Conservation (phyloP, 2,113 vertebrate species). For the Scytalopus superciliaris region DNA sequence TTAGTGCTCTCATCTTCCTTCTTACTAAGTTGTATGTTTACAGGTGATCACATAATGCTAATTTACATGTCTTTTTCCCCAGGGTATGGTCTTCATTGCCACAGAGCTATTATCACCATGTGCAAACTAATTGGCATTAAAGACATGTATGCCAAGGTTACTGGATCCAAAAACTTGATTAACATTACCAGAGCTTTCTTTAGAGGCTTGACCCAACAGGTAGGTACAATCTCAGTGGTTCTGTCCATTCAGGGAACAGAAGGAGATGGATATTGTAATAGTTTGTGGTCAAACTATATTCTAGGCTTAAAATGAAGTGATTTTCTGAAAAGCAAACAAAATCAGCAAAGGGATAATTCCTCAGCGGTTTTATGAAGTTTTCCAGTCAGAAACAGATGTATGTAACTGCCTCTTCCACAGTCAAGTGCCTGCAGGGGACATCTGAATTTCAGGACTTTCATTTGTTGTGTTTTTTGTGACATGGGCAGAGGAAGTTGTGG, state of each 20-base stretch:
- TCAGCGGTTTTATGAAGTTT: background rate
- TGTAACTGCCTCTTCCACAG: background rate
- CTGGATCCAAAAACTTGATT: conserved; percentile 86
- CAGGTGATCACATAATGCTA: background rate
- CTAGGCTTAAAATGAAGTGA: background rate
- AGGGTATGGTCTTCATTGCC: conserved; percentile 94
- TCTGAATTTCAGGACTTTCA: background rate
- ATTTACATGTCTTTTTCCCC: background rate
- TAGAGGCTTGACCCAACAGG: conserved; percentile 84
- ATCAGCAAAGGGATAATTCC: background rate
- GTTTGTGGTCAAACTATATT: background rate
- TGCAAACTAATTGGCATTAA: conserved; percentile 91
- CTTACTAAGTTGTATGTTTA: background rate
- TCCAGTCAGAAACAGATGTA: background rate
- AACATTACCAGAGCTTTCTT: conserved; percentile 91
- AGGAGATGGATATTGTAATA: background rate
- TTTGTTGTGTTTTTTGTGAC: background rate
- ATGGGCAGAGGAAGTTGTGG: background rate
- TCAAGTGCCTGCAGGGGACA: background rate
- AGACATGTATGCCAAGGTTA: conserved; percentile 92
- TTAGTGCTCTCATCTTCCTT: background rate
- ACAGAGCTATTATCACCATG: conserved; percentile 91
- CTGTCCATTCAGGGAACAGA: background rate
- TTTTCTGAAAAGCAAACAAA: background rate
- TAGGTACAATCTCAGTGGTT: conserved; percentile 22